These are phyloP conservation scores for Aurelia aurita DNA, from an alignment of 30 jellyfish, hydroid and myxozoan genomes.

Conservation along the genomic window DNA sequence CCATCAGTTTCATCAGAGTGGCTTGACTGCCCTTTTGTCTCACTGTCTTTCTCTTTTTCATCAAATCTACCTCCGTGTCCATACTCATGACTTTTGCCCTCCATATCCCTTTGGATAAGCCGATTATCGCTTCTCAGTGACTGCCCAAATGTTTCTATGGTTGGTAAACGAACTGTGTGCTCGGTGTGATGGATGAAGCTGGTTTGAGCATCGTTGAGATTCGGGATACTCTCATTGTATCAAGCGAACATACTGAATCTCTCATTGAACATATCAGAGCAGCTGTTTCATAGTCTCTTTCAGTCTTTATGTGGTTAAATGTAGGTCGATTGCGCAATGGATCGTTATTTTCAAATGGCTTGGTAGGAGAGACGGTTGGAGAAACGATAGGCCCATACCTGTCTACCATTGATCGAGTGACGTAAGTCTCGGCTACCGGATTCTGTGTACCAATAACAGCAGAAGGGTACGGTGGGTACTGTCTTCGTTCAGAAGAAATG, in stretches of 20 bases:
- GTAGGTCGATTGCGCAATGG: not conserved
- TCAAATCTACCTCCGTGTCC: too few relatives aligned
- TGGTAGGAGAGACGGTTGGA: conserved; percentile 62
- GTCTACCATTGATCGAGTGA: conserved; percentile 54
- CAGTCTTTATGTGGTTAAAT: conserved; percentile 3
- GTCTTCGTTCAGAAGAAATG: conserved; percentile 45
- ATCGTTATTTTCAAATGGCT: conserved; percentile 22
- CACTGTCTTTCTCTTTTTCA: conserved; percentile 2
- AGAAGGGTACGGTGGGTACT: conserved; percentile 1
- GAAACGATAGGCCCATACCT: conserved; percentile 70
- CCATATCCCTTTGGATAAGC: not conserved
- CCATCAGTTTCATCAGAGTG: conserved; percentile 50
- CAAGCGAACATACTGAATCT: conserved; percentile 41
- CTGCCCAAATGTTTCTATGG: conserved; percentile 14
- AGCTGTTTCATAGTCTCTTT: conserved; percentile 72
- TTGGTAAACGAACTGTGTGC: not conserved
- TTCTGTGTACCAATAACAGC: conserved; percentile 1
- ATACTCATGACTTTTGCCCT: not conserved
- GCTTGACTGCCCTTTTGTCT: not conserved
- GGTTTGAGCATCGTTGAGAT: conserved; percentile 45
- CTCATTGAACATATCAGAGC: conserved; percentile 64
- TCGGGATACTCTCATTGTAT: conserved; percentile 55
- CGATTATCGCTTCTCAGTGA: not conserved
- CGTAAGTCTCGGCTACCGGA: conserved; percentile 47
- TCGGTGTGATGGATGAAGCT: conserved; percentile 13